These are phyloP conservation scores for Epinotia nisella DNA, from an alignment of 2,888 invertebrate species.

Conservation along the genomic window DNA sequence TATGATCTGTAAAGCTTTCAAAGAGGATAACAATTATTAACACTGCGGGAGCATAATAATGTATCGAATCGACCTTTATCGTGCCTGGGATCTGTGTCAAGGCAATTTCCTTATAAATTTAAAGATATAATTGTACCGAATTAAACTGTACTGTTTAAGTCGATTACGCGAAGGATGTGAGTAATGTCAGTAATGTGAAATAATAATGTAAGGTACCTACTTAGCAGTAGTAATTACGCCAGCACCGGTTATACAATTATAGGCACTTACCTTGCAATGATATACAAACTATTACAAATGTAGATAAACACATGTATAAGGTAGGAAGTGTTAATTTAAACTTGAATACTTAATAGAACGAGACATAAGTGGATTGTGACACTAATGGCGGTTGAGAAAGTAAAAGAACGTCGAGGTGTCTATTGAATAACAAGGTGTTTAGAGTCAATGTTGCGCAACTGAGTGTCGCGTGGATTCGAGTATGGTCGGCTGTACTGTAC, in stretches of 20 bases:
- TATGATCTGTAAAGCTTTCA: constrained; percentile 37
- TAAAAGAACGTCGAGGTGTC: constrained; percentile 64
- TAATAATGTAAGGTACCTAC: constrained; percentile 18
- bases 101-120: constrained; percentile 45
- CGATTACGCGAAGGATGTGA: constrained; percentile 33
- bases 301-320: constrained; percentile 3
- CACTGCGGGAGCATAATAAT: constrained; percentile 34
- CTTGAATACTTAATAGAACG: constrained; percentile 59
- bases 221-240: constrained; percentile 12
- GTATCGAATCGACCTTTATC: constrained; percentile 41
- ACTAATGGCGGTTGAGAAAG: constrained; percentile 76
- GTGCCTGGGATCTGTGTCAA: constrained; percentile 45
- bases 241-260: constrained; percentile 17
- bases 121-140: constrained; percentile 35
- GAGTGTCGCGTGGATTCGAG: constrained; percentile 53
- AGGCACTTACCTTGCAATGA: background rate
- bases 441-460: constrained; percentile 71
- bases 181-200: constrained; percentile 21
- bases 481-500: background rate
- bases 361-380: constrained; percentile 58
- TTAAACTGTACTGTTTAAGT: constrained; percentile 22
- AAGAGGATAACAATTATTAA: constrained; percentile 36
- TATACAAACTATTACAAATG: constrained; percentile 2
- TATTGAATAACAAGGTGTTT: constrained; percentile 72
- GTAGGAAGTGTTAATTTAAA: constrained; percentile 13